Evolutionary conservation across 2,888 invertebrate genomes (phyloP).

Genomic region (Glaucopsyche alexis): DNA sequence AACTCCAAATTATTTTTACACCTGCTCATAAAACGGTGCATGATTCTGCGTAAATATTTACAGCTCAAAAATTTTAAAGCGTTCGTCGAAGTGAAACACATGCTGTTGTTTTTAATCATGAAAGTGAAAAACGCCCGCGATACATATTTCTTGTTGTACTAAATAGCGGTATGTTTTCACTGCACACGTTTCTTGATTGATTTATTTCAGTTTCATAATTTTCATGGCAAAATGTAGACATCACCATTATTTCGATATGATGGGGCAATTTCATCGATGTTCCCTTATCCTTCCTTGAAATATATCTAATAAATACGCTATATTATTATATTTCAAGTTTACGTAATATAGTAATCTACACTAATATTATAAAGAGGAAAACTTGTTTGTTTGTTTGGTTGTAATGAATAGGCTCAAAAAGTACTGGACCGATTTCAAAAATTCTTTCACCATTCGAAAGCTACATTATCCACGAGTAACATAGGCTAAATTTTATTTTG

Average conservation of each 20-base stretch:
- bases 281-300: not conserved
- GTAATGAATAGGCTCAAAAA: too few relatives aligned
- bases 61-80: not conserved
- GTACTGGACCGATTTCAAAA: too few relatives aligned
- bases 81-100: not conserved
- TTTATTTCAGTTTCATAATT: slow-evolving; percentile 2
- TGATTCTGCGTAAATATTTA: slow-evolving; percentile 16
- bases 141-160: not conserved
- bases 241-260: not conserved
- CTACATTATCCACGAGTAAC: too few relatives aligned
- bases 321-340: not conserved
- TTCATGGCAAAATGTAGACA: not conserved
- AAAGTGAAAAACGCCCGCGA: not conserved
- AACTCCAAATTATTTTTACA: slow-evolving; percentile 12
- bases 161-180: slow-evolving; percentile 6
- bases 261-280: not conserved
- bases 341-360: too few relatives aligned
- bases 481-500: too few relatives aligned
- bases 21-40: not conserved
- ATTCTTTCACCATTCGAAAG: too few relatives aligned
- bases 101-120: slow-evolving; percentile 14
- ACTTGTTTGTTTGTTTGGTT: too few relatives aligned
- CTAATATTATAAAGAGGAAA: too few relatives aligned
- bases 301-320: not conserved
- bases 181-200: not conserved